Evolutionary conservation across 2,888 invertebrate species (phyloP).

Genomic region (Noctua pronuba): DNA sequence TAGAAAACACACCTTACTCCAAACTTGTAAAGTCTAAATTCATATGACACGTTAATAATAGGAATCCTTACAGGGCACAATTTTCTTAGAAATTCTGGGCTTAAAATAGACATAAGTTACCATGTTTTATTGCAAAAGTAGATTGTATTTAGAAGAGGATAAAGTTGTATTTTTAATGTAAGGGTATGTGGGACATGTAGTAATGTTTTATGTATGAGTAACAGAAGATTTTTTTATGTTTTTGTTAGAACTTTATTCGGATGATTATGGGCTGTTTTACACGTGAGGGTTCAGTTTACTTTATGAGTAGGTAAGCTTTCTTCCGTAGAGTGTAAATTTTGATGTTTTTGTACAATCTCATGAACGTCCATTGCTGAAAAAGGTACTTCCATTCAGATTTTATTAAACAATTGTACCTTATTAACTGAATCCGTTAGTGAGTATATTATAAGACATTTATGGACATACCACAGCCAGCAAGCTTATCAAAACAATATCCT

Average conservation of each 20-base stretch:
- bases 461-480: background rate
- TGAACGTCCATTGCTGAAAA: background rate
- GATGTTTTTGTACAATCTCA: background rate
- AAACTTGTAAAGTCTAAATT: conserved; percentile 37
- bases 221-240: conserved; percentile 20
- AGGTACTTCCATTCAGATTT: background rate
- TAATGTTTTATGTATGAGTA: conserved; percentile 24
- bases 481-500: background rate
- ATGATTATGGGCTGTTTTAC: conserved; percentile 11
- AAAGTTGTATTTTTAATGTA: conserved; percentile 16
- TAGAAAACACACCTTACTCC: conserved; percentile 30
- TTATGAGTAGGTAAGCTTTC: background rate
- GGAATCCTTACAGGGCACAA: conserved; percentile 58
- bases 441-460: background rate
- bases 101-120: conserved; percentile 57
- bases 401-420: background rate
- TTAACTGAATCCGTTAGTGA: background rate
- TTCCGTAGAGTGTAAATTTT: background rate
- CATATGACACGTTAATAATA: conserved; percentile 45
- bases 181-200: background rate
- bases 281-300: background rate
- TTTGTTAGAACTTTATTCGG: conserved; percentile 29
- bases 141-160: background rate
- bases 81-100: conserved; percentile 63
- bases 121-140: conserved; percentile 3